Conservation (phyloP, 2,797 vertebrate genomes). For the Neostethus bicornis region DNA sequence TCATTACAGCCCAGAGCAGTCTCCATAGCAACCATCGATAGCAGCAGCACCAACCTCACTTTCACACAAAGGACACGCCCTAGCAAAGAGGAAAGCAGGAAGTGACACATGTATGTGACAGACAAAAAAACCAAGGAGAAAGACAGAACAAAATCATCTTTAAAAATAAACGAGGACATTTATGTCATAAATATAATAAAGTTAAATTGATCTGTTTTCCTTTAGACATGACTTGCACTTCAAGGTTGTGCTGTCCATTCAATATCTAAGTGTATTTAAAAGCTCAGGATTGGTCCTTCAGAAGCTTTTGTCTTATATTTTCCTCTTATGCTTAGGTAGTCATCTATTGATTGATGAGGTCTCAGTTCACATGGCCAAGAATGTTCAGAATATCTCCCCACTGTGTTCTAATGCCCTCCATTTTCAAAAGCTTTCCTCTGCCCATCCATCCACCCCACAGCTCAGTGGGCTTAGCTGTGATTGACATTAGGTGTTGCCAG, state of each 20-base stretch:
- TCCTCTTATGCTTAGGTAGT: conserved; percentile 6
- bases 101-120: conserved; percentile 35
- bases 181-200: conserved; percentile 16
- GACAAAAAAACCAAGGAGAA: neutral
- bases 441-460: conserved; percentile 37
- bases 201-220: conserved; percentile 22
- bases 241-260: conserved; percentile 44
- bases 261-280: conserved; percentile 62
- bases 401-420: conserved; percentile 23
- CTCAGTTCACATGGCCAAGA: neutral
- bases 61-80: conserved; percentile 73
- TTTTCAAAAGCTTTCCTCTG: conserved; percentile 37
- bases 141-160: neutral
- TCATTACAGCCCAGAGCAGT: conserved; percentile 65
- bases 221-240: conserved; percentile 21
- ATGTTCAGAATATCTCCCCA: too few species aligned
- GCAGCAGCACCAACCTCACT: conserved; percentile 62
- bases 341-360: neutral
- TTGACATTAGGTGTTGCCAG: conserved; percentile 60
- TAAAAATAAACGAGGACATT: conserved; percentile 18
- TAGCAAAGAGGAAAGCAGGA: conserved; percentile 69
- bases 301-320: conserved; percentile 29
- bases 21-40: conserved; percentile 69
- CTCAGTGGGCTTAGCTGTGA: conserved; percentile 50
- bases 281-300: conserved; percentile 18